phyloP scores from a whole-genome alignment of 2,797 vertebrate species.

The Strix occidentalis region DNA sequence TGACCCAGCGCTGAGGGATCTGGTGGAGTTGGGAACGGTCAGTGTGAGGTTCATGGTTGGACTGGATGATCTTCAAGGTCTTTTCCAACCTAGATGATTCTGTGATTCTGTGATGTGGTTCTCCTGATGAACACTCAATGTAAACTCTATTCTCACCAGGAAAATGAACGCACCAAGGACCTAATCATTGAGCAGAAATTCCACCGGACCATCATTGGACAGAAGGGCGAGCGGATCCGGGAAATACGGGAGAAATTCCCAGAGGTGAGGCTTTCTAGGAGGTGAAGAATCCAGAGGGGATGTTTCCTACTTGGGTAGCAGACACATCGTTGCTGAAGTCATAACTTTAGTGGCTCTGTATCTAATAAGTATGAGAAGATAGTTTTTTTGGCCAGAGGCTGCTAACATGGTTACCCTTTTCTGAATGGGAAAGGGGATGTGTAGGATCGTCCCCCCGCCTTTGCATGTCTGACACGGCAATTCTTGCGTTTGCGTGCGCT shows the following conservation, averaged over 20 bases:
- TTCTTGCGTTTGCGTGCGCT: not conserved
- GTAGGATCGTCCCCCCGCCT: not conserved
- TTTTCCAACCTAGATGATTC: too few species aligned
- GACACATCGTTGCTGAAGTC: not conserved
- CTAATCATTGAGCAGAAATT: conserved; percentile 98
- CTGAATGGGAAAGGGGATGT: not conserved
- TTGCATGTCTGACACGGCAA: not conserved
- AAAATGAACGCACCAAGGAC: conserved; percentile 99
- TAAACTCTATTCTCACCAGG: conserved; percentile 71
- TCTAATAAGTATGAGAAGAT: not conserved
- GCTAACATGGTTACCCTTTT: not conserved
- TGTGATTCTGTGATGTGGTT: not conserved
- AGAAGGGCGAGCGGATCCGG: conserved; percentile 97
- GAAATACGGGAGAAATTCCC: conserved; percentile 98
- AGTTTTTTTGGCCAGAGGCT: not conserved
- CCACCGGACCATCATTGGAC: conserved; percentile 98
- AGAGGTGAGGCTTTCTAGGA: conserved; percentile 79
- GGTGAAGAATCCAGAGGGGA: not conserved
- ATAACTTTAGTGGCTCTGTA: not conserved
- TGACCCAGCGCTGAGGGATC: too few species aligned
- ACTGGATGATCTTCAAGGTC: too few species aligned
- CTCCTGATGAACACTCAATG: not conserved
- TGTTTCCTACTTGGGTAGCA: not conserved
- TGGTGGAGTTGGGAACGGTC: too few species aligned
- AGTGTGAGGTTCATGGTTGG: too few species aligned